Evolutionary conservation across 2,113 vertebrate genomes (phyloP).

Genomic region (Silurus glanis): DNA sequence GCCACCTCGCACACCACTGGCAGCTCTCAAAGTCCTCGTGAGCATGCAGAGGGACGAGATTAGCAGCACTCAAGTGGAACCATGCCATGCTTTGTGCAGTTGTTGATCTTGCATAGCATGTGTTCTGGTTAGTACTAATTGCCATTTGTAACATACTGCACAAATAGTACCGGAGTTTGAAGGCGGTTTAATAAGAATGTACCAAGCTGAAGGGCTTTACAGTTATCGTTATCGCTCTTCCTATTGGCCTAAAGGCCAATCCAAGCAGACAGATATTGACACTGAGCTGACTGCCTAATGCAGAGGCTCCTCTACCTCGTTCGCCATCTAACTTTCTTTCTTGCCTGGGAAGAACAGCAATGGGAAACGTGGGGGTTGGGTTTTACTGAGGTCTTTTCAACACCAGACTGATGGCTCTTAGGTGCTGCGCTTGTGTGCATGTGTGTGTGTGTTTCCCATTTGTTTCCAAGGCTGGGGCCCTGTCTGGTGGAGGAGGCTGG

Average conservation of each 20-base stretch:
- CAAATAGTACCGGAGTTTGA: background rate
- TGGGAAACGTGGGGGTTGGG: constrained; percentile 17
- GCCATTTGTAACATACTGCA: background rate
- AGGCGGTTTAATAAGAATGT: background rate
- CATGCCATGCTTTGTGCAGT: background rate
- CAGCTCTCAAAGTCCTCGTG: constrained; percentile 23
- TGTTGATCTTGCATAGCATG: constrained; percentile 16
- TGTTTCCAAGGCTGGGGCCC: constrained; percentile 41
- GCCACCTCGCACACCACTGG: constrained; percentile 27
- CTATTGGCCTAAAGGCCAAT: constrained; percentile 11
- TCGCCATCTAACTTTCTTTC: constrained; percentile 26
- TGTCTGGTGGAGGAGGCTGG: constrained; percentile 42
- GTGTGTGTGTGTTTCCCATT: constrained; percentile 17
- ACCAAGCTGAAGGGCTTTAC: background rate
- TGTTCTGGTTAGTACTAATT: background rate
- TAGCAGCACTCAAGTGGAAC: constrained; percentile 28
- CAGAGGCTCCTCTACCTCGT: constrained; percentile 7
- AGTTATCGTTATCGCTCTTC: background rate
- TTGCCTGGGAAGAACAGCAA: constrained; percentile 19
- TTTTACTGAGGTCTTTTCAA: constrained; percentile 24
- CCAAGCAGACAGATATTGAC: constrained; percentile 5
- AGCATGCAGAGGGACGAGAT: constrained; percentile 36
- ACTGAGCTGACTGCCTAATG: constrained; percentile 18
- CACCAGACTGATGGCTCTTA: constrained; percentile 40
- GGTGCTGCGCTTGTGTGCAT: background rate